Evolutionary conservation across 2,797 vertebrate species (phyloP), one percentile per base, ranked within the genome.

Genomic region (Tenualosa ilisha): DNA sequence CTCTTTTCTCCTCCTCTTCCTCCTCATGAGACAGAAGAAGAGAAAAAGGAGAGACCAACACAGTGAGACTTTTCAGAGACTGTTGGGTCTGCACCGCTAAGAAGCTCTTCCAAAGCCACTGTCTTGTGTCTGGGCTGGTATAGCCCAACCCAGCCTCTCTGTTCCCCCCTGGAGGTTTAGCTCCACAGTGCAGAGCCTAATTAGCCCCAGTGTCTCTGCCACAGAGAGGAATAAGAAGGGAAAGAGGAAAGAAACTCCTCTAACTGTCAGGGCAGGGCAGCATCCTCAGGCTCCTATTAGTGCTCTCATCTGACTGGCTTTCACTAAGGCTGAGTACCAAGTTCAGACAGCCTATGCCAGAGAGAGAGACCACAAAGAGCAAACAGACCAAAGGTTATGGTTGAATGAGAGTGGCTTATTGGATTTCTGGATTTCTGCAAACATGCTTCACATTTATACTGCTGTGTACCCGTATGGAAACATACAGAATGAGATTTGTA

Each of bases 361-460:
- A 31, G 37, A 6, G 20, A 51, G 40, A 6, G 20, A 79, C 3
- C 37, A 22, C 5, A 79, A 1, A 43, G 68, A 75, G 20, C 15
- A 79, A 79, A 79, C 72, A 22, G 37, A 79, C 17, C 72, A 79
- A 22, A 79, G 59, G 59, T 24, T 63, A 63, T 63, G 22, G 59
- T 2, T 12, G 11, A 2, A 12, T 51, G 59, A 7, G 59, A 5
- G 22, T 24, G 1, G 8, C n/a, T n/a, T 24, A 63, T 24, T 9
- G 59, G 6, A 24, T 63, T 59, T 22, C 22, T 63, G 22, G 22
- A 24, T 63, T 1, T 63, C 59, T 63, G n/a, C n/a, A 63, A 24
- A 63, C n/a, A n/a, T 24, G 6, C 22, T 63, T 6, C n/a, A 1
- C 22, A 24, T 24, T 7, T 1, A 63, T 3, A 8, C 20, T 63